Percentiles rank a stretch among this genome's conserved stretches.
These are phyloP conservation scores for Sebastes minor DNA, from an alignment of 2,797 vertebrate species.

Conservation along the genomic window DNA sequence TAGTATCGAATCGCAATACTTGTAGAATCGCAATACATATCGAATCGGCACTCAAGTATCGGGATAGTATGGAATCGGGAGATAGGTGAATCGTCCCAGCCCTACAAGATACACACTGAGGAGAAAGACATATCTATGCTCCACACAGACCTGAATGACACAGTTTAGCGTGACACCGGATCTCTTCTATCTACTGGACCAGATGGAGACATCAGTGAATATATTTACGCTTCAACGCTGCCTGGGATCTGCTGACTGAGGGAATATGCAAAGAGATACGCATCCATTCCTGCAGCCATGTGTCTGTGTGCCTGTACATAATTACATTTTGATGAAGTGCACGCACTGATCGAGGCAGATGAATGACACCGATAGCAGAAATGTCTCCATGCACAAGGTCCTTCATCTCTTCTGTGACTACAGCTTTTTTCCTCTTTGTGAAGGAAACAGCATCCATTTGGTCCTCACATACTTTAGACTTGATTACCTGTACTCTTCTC, in stretches of 20 bases:
- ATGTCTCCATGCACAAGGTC: neutral
- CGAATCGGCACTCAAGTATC: too few species aligned
- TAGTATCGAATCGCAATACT: too few species aligned
- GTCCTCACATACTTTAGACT: neutral
- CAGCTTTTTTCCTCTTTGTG: neutral
- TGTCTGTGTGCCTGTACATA: neutral
- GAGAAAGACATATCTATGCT: neutral
- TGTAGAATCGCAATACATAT: too few species aligned
- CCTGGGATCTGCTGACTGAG: slow-evolving; percentile 40
- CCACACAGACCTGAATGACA: neutral
- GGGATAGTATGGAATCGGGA: too few species aligned
- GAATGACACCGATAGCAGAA: neutral
- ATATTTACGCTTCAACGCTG: neutral
- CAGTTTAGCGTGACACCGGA: neutral
- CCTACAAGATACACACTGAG: neutral
- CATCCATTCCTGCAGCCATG: slow-evolving; percentile 6
- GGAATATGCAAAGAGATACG: slow-evolving; percentile 36
- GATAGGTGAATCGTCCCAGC: too few species aligned
- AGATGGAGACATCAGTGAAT: slow-evolving; percentile 38
- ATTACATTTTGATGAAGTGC: slow-evolving; percentile 42
- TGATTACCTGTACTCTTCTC: slow-evolving; percentile 15
- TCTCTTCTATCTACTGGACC: neutral
- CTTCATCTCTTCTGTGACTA: slow-evolving; percentile 1
- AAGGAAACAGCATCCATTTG: neutral
- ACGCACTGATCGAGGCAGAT: neutral